Base-by-base conservation (phyloP, 2,888 invertebrate species). In the Eutolmus rufibarbis region DNA sequence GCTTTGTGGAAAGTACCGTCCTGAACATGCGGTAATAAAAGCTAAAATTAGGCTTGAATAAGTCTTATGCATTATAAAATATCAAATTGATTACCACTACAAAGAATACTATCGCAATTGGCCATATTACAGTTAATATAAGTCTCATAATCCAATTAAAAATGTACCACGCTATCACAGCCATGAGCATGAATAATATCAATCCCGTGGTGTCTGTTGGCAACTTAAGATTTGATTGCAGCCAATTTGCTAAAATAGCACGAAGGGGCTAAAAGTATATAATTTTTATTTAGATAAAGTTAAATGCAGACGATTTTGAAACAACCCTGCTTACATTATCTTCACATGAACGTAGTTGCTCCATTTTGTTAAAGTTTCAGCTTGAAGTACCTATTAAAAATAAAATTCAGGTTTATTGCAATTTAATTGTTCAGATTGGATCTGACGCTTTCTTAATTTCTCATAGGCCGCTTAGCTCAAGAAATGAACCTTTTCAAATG, bases 71-170 rank as follows among this genome's bases (percentile, higher is more conserved):
- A 57, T 8, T n/a, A 8, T 12, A n/a, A 57, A 9, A 23, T 19
- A 57, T 28, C 1, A 57, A 8, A 51, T n/a, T 7, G 5, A 34
- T 85, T 74, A 85, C 85, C 12, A 51, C 43, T 8, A 74, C 23
- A 37, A 23, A 74, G 5, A 66, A 16, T 7, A 74, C 16, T 23
- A 85, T 14, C 5, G 40, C 40, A 31, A 85, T 66, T 5, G 85
- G 85, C 74, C 74, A 85, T 16, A 85, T 74, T 0, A 85, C 19
- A 4, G 74, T 12, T 3, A 85, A 28, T 7, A 85, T 43, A 16
- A 85, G 12, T 56, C 14, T 74, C 31, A 85, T 85, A 14, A 85
- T 74, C 66, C 66, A 85, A 28, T 43, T 74, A 28, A 85, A 74
- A 40, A 85, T 85, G 19, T 43, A 74, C 85, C 85, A 85, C 12